Evolutionary conservation across 1,140 invertebrate genomes (phyloP), one percentile per base, ranked within the genome.

Genomic region (Himalopsyche phryganea): DNA sequence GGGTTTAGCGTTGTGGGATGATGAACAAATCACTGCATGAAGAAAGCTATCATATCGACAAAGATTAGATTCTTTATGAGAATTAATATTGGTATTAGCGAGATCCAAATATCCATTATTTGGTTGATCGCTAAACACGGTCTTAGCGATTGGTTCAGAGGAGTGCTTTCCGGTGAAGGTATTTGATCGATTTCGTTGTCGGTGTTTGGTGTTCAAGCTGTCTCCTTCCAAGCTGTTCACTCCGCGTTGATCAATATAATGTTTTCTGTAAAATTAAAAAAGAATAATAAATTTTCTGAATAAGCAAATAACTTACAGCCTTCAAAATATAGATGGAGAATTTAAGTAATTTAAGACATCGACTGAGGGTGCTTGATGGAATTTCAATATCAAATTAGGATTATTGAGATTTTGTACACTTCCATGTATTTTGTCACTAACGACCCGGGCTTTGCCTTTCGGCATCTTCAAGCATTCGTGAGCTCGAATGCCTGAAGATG

Each of bases 1-100:
- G 0, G 73, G 71, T 41, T 76, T 68, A 4, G 73, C 75, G 51
- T 78, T 75, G 11, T 70, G 66, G 9, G 72, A 72, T 11, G 72
- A 75, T 14, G 72, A 76, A 60, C 80, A 82, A 59, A 82, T 81
- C 14, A 81, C 81, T 13, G 80, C 80, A 66, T 81, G 81, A 17
- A 82, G 67, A 65, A 82, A 81, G n/a, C 81, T 77, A 61, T 83
- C 81, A 63, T 82, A 82, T 65, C 79, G 74, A 60, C 80, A 83
- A 20, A 81, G 66, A 65, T 83, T 81, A n/a, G 80, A 76, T 65
- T 83, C 76, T 0, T 62, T 65, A 17, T 60, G 73, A 68, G 60
- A 70, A 50, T 61, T 61, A 1, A 54, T 35, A 40, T 65, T 59
- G 10, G 63, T 49, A 42, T 61, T 69, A 17, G 76, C 75, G 44